A percentile compares a stretch with the other conserved stretches of the same genome.
Evolutionary conservation across 2,888 invertebrate genomes (phyloP).

Genomic region (Mylabris sibirica): DNA sequence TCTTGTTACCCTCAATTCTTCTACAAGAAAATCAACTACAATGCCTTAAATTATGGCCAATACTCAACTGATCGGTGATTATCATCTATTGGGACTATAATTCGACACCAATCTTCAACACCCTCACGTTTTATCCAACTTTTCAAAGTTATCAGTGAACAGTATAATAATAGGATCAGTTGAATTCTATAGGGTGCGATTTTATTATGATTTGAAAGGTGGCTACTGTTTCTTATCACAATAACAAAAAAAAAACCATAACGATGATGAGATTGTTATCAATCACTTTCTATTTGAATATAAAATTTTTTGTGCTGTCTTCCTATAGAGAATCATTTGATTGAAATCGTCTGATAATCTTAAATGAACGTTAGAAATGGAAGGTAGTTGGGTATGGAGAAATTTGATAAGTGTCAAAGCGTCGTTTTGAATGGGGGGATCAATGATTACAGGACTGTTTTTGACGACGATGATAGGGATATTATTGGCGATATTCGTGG

Average conservation of each 20-base stretch:
- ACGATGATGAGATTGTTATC: background rate
- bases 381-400: background rate
- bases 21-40: background rate
- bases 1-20: background rate
- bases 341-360: background rate
- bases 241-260: background rate
- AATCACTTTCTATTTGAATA: background rate
- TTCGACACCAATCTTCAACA: no score
- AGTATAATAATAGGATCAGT: background rate
- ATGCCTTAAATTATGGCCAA: background rate
- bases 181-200: background rate
- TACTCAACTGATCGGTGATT: background rate
- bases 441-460: background rate
- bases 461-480: background rate
- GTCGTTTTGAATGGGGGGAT: background rate
- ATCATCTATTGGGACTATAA: no score
- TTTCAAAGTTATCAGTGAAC: background rate
- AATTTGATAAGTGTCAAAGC: conserved; percentile 4
- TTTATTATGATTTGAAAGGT: background rate
- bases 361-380: background rate
- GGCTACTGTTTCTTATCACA: background rate
- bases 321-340: background rate
- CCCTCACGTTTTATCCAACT: background rate
- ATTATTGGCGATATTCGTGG: background rate
- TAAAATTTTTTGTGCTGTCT: background rate